Conservation (phyloP, 2,888 invertebrate genomes). For the Caenorhabditis sp. region DNA sequence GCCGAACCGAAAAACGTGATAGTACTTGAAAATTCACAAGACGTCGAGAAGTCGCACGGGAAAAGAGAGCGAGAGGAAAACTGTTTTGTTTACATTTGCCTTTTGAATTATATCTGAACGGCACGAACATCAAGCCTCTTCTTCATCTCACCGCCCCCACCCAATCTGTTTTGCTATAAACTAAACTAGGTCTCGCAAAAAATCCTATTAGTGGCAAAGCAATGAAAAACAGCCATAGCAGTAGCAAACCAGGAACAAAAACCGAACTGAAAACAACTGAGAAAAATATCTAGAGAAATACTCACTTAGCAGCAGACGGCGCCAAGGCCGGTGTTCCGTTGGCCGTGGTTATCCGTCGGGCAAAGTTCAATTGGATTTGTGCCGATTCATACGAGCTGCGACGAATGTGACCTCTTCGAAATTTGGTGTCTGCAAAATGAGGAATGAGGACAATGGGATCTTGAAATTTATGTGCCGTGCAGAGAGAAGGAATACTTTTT, state of each 20-base stretch:
- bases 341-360: slow-evolving; percentile 65
- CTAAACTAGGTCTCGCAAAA: slow-evolving; percentile 8
- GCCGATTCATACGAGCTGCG: slow-evolving; percentile 78
- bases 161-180: not conserved
- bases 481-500: not conserved
- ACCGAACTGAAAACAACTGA: slow-evolving; percentile 22
- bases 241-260: slow-evolving; percentile 31
- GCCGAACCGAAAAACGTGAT: slow-evolving; percentile 59
- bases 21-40: slow-evolving; percentile 61
- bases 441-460: slow-evolving; percentile 34
- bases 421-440: slow-evolving; percentile 59
- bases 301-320: slow-evolving; percentile 65
- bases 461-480: slow-evolving; percentile 39
- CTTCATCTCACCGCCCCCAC: slow-evolving; percentile 11
- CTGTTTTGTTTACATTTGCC: slow-evolving; percentile 59
- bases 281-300: slow-evolving; percentile 33
- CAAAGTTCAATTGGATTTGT: slow-evolving; percentile 73
- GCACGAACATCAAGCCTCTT: slow-evolving; percentile 55
- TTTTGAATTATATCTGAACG: slow-evolving; percentile 57
- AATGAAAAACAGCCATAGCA: slow-evolving; percentile 10
- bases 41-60: slow-evolving; percentile 42
- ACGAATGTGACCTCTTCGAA: slow-evolving; percentile 76
- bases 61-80: slow-evolving; percentile 14
- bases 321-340: slow-evolving; percentile 65
- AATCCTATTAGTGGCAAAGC: slow-evolving; percentile 37